Base-by-base conservation (phyloP, 1,140 invertebrate genomes). In the Aphaenogaster floridana region DNA sequence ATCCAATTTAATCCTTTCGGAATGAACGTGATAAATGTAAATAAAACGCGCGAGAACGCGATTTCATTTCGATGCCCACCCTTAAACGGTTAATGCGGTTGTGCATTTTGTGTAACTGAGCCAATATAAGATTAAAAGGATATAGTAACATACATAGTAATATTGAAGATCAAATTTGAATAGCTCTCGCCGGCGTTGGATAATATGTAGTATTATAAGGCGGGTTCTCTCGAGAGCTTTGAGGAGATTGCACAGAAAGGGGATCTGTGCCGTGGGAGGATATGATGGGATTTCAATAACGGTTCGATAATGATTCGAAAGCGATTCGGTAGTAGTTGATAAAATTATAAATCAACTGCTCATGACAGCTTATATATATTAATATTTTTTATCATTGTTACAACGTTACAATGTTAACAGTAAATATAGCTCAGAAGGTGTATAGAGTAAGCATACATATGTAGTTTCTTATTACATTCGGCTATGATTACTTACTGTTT, bases 51-150 rank as follows among this genome's bases (percentile, higher is more conserved):
- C 28, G 6, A 64, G 64, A 66, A n/a, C 39, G 8, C 4, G 39
- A 42, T 42, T 39, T 39, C 15, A 68, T 45, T 68, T 68, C 39
- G 4, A 66, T 66, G 11, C 4, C 1, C 11, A 4, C 21, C 1
- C n/a, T 63, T 15, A 63, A 34, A 36, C 2, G 11, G n/a, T 45
- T 68, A 42, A 21, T 21, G 39, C 9, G 39, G 21, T 21, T 45
- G 9, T 42, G 39, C 39, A 9, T 39, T 66, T 66, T 17, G 8
- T 39, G 8, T 66, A 42, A 45, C 39, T 68, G 9, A 66, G 9
- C n/a, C 11, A 11, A 34, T 61, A 21, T 68, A 68, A 42, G n/a
- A 68, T n/a, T 68, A 68, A 68, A 68, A n/a, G n/a, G n/a, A 21
- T 68, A n/a, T 66, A 66, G 1, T 9, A 42, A 42, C 3, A n/a